Evolutionary conservation across 1,140 invertebrate genomes (phyloP), one percentile per base, ranked within the genome.

Genomic region (Frieseomelitta varia): DNA sequence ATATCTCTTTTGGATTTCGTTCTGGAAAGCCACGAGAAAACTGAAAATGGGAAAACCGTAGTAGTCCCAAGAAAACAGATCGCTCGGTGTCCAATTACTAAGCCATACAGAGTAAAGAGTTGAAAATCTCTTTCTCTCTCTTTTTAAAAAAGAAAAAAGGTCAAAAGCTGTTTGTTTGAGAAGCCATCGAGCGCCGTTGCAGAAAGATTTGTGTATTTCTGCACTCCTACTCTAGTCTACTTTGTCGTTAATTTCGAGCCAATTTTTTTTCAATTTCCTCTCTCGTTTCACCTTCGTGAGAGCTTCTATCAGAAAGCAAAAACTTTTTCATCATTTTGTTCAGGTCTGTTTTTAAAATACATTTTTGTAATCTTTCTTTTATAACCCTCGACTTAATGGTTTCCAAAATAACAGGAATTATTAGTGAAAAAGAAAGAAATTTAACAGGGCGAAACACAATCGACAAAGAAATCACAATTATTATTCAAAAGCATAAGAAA

Each of bases 41-140:
- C 39, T 8, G 39, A 47, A 47, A 47, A 47, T 47, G 8, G 39
- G 12, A 11, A 3, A 14, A 61, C 3, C 11, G 17, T 58, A 24
- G 14, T 14, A 61, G 19, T 4, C 24, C 0, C 19, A 67, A 65
- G 61, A 85, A 80, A 88, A 80, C 82, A 88, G 86, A 91, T 88
- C 72, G 56, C 2, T 85, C 56, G 90, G 90, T 93, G 84, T 94
- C 90, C 74, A 68, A 89, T 94, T 93, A 92, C 93, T 92, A 94
- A 94, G 87, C 91, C 79, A 68, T 72, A 89, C 73, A 74, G 11
- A 61, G 93, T 85, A 93, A 94, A 94, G 92, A 94, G 93, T 94
- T 93, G 89, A 90, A 84, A 63, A 63, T 61, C 21, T 17, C 17
- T 67, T 15, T 78, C 10, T n/a, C 34, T 19, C 4, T 6, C 39